Evolutionary conservation across 2,888 invertebrate genomes (phyloP), one percentile per base, ranked within the genome.

Genomic region (Cataglyphis altisquamis): DNA sequence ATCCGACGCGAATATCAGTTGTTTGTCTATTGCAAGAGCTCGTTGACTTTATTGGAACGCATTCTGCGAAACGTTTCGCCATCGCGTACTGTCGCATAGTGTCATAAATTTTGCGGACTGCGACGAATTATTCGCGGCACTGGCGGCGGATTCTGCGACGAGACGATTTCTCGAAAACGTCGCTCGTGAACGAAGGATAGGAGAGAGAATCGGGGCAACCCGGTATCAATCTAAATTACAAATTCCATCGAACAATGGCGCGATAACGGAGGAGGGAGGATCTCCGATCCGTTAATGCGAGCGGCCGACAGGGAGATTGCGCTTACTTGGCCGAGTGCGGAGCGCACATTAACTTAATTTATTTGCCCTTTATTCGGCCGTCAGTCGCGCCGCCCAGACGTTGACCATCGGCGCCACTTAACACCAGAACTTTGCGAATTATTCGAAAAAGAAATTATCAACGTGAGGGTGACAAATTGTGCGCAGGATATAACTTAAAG

Each of bases 141-240:
- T 68, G 72, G 48, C 78, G 70, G 57, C 72, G 60, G 12, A 60
- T 60, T 78, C 45, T 60, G 73, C 78, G 70, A 45, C 70, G 72
- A 60, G 78, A 80, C 60, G 55, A 80, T 80, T 80, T 80, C 78
- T 80, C 78, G 72, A 78, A 78, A 78, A 45, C 70, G 72, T 60
- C 45, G 70, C 77, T 45, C 45, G 83, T n/a, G 55, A 36, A 21
- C 83, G 74, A 77, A 77, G 67, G 66, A 70, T 83, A 63, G 85
- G 82, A 83, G 84, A 48, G 52, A n/a, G 52, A 52, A 52, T 86
- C 87, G 89, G 85, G 88, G 83, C 91, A 36, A 36, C 90, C 87
- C 89, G 87, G 93, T 94, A 94, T 94, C 94, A 94, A 94, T 94
- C 94, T 94, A 94, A 94, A 94, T 94, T 94, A 94, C 94, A 94